Percentiles rank a stretch among this genome's conserved stretches.
Evolutionary conservation across 2,888 invertebrate genomes (phyloP).

Genomic region (Latheticus oryzae): DNA sequence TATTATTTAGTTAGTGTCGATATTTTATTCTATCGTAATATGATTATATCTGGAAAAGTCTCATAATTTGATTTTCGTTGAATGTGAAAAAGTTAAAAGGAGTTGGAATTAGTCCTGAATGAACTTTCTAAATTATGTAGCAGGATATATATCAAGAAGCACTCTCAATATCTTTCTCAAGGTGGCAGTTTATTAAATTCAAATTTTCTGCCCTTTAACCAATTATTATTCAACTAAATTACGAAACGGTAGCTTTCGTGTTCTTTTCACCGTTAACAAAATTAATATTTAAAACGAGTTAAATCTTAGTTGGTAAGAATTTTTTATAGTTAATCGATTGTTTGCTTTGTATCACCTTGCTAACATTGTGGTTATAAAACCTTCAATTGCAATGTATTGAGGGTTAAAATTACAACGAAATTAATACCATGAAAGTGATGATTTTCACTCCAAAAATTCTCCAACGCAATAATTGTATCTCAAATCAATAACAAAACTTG

Average conservation of each 20-base stretch:
- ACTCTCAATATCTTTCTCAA: constrained; percentile 19
- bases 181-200: constrained; percentile 29
- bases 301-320: background rate
- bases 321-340: constrained; percentile 27
- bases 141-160: constrained; percentile 20
- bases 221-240: constrained; percentile 11
- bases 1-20: no score
- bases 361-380: constrained; percentile 23
- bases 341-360: constrained; percentile 27
- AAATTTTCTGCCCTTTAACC: constrained; percentile 25
- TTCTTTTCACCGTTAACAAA: constrained; percentile 2
- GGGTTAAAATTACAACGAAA: constrained; percentile 13
- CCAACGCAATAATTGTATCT: no score
- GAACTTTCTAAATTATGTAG: constrained; percentile 8
- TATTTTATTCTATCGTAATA: no score
- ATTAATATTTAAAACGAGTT: constrained; percentile 17
- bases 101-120: constrained; percentile 14
- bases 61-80: background rate
- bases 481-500: no score
- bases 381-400: constrained; percentile 20
- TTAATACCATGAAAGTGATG: constrained; percentile 7
- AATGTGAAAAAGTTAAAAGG: constrained; percentile 25
- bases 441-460: constrained; percentile 5
- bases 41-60: background rate
- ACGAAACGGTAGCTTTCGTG: constrained; percentile 2